Conservation (phyloP, 2,888 invertebrate species). For the Sylvicola fuscatus region DNA sequence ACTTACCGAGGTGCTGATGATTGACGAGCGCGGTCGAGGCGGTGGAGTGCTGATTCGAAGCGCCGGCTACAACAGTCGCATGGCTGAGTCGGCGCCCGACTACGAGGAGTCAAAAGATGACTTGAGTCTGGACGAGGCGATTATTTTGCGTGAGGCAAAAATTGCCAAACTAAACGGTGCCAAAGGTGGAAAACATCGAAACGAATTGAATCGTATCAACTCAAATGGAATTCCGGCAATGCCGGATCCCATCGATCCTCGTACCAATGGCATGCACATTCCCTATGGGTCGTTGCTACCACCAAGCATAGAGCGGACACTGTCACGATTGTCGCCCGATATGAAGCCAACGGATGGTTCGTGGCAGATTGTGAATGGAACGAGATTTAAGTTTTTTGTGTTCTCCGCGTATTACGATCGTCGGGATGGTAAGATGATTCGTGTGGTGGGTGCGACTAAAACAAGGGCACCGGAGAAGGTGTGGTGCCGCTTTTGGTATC, state of each 20-base stretch:
- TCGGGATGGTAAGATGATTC: conserved; percentile 41
- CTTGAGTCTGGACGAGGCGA: conserved; percentile 4
- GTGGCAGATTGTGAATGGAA: conserved; percentile 41
- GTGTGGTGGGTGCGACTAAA: conserved; percentile 74
- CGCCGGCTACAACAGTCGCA: conserved; percentile 29
- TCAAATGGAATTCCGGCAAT: conserved; percentile 10
- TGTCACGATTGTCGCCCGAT: conserved; percentile 42
- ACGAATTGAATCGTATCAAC: background rate
- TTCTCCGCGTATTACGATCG: conserved; percentile 80
- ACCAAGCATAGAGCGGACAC: conserved; percentile 24
- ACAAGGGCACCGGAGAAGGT: conserved; percentile 67
- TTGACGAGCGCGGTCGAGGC: conserved; percentile 29
- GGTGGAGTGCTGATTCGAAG: conserved; percentile 31
- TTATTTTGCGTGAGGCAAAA: conserved; percentile 1
- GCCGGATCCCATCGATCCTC: conserved; percentile 10
- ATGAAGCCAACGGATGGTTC: conserved; percentile 48
- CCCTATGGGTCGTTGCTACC: conserved; percentile 24
- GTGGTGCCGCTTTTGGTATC: conserved; percentile 60
- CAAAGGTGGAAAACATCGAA: too few species aligned
- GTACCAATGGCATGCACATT: conserved; percentile 10
- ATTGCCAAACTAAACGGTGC: too few species aligned
- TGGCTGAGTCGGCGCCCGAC: conserved; percentile 32
- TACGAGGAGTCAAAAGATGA: conserved; percentile 47
- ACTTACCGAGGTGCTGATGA: conserved; percentile 52
- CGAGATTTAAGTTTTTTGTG: conserved; percentile 68